Percentiles rank a stretch among this genome's conserved stretches.
Conservation (phyloP, 2,113 vertebrate species). For the Podiceps cristatus region DNA sequence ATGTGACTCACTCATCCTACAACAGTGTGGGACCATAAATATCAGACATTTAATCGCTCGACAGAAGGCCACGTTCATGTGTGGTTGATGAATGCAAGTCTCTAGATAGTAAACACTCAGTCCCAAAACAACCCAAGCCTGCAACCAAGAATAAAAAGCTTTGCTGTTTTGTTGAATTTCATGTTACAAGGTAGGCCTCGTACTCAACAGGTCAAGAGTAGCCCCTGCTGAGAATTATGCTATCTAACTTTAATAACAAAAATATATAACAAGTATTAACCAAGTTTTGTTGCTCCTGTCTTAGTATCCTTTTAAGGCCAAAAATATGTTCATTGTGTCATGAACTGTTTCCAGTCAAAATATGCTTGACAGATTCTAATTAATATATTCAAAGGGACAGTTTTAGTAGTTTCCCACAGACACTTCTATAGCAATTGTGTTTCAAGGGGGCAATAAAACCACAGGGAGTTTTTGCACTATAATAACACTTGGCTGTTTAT, state of each 20-base stretch:
- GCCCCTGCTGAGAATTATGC: neutral
- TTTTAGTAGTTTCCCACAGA: constrained; percentile 12
- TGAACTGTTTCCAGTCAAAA: constrained; percentile 11
- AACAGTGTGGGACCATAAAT: constrained; percentile 45
- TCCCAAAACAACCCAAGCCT: neutral
- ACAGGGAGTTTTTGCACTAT: neutral
- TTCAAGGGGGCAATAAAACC: neutral
- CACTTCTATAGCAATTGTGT: neutral
- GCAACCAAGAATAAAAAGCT: neutral
- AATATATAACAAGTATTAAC: neutral
- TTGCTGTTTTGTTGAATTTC: neutral
- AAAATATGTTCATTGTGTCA: neutral
- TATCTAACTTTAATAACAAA: neutral
- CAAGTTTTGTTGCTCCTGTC: neutral
- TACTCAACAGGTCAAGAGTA: neutral
- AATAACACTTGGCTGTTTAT: neutral
- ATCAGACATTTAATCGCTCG: constrained; percentile 1
- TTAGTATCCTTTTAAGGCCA: neutral
- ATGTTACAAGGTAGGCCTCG: neutral
- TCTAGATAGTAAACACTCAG: constrained; percentile 21
- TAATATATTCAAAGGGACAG: constrained; percentile 6
- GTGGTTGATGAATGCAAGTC: neutral
- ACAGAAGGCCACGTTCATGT: neutral
- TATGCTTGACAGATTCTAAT: neutral
- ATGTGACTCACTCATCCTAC: constrained; percentile 66